Evolutionary conservation across 2,888 invertebrate species (phyloP).

Genomic region (Oxycera nigricornis): DNA sequence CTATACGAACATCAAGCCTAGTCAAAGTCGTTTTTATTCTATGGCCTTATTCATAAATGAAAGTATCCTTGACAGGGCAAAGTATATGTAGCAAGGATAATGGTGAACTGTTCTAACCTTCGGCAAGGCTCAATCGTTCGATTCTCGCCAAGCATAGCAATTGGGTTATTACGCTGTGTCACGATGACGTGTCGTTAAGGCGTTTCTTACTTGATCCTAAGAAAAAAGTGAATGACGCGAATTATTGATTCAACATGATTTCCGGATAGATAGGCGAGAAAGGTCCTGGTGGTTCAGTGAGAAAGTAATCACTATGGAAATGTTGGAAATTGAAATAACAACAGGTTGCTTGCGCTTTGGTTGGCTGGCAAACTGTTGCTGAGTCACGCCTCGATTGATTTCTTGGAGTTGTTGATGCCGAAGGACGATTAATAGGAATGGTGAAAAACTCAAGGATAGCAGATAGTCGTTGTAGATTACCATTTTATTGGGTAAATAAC

Average conservation of each 20-base stretch:
- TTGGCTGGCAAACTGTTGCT: background rate
- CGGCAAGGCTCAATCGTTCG: background rate
- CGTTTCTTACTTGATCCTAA: background rate
- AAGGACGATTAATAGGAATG: too few species aligned
- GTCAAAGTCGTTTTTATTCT: too few species aligned
- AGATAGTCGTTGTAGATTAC: too few species aligned
- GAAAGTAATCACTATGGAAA: background rate
- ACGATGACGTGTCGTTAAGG: conserved; percentile 2
- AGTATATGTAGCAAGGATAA: too few species aligned
- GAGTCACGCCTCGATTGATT: background rate
- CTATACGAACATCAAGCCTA: too few species aligned
- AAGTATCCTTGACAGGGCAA: too few species aligned
- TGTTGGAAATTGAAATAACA: background rate
- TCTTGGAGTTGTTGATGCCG: background rate
- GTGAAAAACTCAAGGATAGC: too few species aligned
- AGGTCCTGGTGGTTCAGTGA: background rate
- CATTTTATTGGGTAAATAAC: too few species aligned
- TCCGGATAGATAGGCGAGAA: background rate
- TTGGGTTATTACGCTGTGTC: background rate
- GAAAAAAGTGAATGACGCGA: background rate
- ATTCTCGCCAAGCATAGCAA: background rate
- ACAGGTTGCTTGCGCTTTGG: background rate
- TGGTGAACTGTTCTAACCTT: too few species aligned
- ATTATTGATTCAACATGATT: conserved; percentile 3
- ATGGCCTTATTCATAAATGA: too few species aligned